phyloP scores from a whole-genome alignment of 2,797 vertebrate genomes.

The Sebastes aleutianus region DNA sequence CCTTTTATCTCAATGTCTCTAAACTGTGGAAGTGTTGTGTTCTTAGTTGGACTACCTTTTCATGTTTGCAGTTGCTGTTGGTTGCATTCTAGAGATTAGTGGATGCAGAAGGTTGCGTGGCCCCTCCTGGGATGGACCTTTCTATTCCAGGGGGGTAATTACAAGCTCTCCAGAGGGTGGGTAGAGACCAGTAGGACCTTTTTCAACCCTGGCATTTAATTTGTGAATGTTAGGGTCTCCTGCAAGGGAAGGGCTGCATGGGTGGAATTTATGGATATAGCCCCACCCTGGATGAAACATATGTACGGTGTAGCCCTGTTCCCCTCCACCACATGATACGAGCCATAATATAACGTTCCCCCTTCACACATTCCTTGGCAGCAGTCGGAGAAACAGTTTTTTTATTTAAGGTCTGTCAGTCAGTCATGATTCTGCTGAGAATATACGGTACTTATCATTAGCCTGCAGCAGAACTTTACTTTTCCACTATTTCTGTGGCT shows the following conservation, averaged over 20 bases:
- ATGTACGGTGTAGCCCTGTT: slow-evolving; percentile 39
- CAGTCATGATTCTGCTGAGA: slow-evolving; percentile 41
- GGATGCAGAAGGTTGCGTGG: slow-evolving; percentile 41
- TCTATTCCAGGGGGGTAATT: slow-evolving; percentile 69
- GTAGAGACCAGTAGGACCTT: slow-evolving; percentile 63
- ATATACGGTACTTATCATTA: slow-evolving; percentile 26
- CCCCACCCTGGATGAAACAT: slow-evolving; percentile 69
- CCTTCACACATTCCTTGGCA: slow-evolving; percentile 60
- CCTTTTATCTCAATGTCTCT: background rate
- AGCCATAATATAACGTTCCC: slow-evolving; percentile 58
- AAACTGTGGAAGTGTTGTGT: background rate
- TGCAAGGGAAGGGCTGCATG: slow-evolving; percentile 63
- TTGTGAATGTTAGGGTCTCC: slow-evolving; percentile 70
- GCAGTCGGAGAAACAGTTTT: slow-evolving; percentile 31
- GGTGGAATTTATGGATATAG: slow-evolving; percentile 69
- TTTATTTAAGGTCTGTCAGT: slow-evolving; percentile 41
- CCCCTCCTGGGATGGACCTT: slow-evolving; percentile 52
- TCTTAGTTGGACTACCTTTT: slow-evolving; percentile 9
- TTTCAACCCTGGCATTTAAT: slow-evolving; percentile 71
- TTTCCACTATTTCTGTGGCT: background rate
- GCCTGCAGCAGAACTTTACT: background rate
- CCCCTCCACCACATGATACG: slow-evolving; percentile 62
- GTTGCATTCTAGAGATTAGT: slow-evolving; percentile 25
- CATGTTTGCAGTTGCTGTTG: slow-evolving; percentile 31
- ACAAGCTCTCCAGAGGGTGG: slow-evolving; percentile 68